Conservation (phyloP, 2,888 invertebrate species). For the Sminthurinus aureus region DNA sequence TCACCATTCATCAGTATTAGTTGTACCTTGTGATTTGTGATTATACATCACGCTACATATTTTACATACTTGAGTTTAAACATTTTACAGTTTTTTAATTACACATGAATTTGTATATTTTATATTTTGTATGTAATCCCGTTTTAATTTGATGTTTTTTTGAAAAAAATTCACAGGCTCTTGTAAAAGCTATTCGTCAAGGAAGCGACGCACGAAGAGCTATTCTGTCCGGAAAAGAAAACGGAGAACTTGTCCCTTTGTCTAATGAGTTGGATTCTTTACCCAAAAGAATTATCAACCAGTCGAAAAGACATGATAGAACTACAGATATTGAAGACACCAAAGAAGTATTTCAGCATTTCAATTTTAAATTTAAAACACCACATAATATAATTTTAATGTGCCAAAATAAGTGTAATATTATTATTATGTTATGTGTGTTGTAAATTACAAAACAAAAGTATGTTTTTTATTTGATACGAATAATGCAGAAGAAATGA, state of each 20-base stretch:
- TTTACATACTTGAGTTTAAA: no score
- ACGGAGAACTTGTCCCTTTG: slow-evolving; percentile 53
- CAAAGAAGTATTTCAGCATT: slow-evolving; percentile 61
- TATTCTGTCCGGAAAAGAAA: slow-evolving; percentile 62
- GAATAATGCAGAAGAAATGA: no score
- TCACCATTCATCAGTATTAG: no score
- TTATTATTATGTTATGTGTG: no score
- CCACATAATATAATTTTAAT: no score
- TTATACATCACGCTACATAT: no score
- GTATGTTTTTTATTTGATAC: no score
- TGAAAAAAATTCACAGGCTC: slow-evolving; percentile 41
- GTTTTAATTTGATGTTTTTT: slow-evolving; percentile 2
- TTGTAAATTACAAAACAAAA: no score
- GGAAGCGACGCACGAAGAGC: slow-evolving; percentile 74
- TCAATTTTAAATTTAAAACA: not conserved
- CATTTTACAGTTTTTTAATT: no score
- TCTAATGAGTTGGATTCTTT: slow-evolving; percentile 47
- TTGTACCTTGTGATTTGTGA: no score
- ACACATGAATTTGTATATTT: no score
- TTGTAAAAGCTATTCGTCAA: slow-evolving; percentile 62
- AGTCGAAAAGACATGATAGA: slow-evolving; percentile 75
- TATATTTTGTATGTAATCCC: not conserved
- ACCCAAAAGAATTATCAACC: slow-evolving; percentile 69
- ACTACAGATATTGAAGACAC: slow-evolving; percentile 87
- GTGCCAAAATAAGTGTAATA: no score